Evolutionary conservation across 2,113 vertebrate species (phyloP).

Genomic region (Campylorhamphus procurvoides): DNA sequence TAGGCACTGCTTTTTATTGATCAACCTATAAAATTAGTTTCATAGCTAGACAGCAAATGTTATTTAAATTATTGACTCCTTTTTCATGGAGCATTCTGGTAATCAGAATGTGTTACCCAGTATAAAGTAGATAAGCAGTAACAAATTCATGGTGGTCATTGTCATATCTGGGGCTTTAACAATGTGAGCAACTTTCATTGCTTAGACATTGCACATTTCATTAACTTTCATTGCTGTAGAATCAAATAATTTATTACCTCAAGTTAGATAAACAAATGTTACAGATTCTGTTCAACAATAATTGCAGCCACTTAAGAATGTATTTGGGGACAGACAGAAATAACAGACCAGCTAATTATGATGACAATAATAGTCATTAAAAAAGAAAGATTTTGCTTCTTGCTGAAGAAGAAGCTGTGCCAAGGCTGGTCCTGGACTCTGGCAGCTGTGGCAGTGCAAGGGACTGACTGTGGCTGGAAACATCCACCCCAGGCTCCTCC

Average conservation of each 20-base stretch:
- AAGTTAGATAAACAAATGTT: neutral
- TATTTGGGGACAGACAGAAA: neutral
- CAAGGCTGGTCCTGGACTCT: neutral
- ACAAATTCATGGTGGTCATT: neutral
- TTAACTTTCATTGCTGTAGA: neutral
- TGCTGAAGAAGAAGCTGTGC: neutral
- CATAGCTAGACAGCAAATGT: neutral
- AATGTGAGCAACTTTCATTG: neutral
- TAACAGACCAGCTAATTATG: neutral
- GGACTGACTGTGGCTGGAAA: neutral
- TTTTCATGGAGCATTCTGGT: neutral
- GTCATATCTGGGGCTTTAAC: neutral
- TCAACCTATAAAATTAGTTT: neutral
- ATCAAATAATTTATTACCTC: neutral
- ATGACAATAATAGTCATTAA: neutral
- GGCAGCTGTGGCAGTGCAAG: neutral
- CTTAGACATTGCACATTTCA: neutral
- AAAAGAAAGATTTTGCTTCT: neutral
- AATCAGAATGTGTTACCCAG: neutral
- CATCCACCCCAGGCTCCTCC: neutral
- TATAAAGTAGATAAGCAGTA: neutral
- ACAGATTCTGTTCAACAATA: neutral
- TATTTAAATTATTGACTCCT: neutral
- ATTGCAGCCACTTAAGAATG: neutral
- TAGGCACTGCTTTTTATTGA: neutral